Percentiles rank a stretch among this genome's conserved stretches.
These are phyloP conservation scores for Tetramorium bicarinatum DNA, from an alignment of 2,888 invertebrate genomes.

Conservation along the genomic window DNA sequence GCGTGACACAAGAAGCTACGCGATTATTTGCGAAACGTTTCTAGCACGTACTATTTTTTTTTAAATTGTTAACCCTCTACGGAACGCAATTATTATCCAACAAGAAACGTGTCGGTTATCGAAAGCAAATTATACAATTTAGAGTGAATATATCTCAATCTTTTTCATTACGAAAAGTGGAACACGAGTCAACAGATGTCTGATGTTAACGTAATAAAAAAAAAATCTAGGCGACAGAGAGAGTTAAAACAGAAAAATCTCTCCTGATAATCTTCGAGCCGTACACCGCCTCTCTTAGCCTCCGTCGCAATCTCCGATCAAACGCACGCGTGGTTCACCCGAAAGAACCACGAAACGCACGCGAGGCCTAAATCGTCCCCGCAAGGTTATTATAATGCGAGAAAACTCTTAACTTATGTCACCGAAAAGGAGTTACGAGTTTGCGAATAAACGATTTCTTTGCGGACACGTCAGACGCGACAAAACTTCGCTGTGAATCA, in stretches of 20 bases:
- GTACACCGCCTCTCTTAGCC: background rate
- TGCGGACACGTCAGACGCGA: conserved; percentile 71
- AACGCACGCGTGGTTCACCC: background rate
- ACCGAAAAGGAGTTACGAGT: conserved; percentile 30
- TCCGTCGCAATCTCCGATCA: background rate
- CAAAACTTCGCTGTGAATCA: conserved; percentile 69
- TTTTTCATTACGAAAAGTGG: background rate
- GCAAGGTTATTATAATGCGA: conserved; percentile 7
- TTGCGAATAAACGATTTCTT: conserved; percentile 37
- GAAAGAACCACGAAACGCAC: conserved; percentile 10
- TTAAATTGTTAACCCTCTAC: conserved; percentile 27
- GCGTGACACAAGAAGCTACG: conserved; percentile 49
- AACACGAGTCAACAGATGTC: background rate
- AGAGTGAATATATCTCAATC: background rate
- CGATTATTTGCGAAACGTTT: conserved; percentile 50
- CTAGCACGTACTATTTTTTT: background rate
- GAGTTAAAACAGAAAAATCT: background rate
- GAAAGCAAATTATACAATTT: background rate
- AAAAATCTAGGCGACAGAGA: background rate
- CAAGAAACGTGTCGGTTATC: background rate
- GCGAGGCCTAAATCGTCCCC: background rate
- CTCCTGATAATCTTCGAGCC: background rate
- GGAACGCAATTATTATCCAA: background rate
- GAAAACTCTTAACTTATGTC: conserved; percentile 23
- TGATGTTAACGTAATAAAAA: background rate